These are phyloP conservation scores for Myotis myotis DNA, from an alignment of 2,797 vertebrate species.

Conservation along the genomic window DNA sequence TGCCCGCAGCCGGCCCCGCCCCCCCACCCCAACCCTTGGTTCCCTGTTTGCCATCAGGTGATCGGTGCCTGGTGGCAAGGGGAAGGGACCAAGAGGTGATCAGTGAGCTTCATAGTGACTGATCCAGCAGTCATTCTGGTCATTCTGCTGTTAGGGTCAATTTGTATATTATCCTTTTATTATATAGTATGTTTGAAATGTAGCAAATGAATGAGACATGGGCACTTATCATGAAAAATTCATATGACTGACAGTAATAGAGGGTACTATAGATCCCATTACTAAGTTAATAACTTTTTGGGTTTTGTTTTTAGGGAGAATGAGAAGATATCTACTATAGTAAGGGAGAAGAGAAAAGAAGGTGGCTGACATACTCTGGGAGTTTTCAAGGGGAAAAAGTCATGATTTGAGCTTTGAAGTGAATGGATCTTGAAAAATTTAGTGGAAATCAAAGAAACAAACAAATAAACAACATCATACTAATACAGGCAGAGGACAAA, in stretches of 20 bases:
- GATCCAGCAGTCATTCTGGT: no score
- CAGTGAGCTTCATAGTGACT: no score
- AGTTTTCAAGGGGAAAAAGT: not conserved
- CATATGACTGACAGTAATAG: not conserved
- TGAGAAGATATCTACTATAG: not conserved
- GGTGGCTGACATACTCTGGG: not conserved
- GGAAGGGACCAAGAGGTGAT: no score
- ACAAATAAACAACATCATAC: not conserved
- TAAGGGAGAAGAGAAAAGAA: not conserved
- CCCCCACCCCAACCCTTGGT: no score
- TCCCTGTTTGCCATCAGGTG: no score
- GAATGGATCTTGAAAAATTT: not conserved
- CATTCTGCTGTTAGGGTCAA: no score
- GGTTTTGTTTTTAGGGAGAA: not conserved
- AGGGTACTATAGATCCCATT: not conserved
- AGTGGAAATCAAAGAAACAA: not conserved
- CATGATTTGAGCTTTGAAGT: not conserved
- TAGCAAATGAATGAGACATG: not conserved
- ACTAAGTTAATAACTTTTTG: not conserved
- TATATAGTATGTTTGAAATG: not conserved
- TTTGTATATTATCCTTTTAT: no score
- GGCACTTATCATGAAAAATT: not conserved
- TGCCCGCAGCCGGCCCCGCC: fast-evolving
- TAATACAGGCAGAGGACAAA: not conserved
- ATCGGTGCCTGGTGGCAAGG: no score